These are phyloP conservation scores for Melanostoma mellinum DNA, from an alignment of 2,888 invertebrate genomes.

Conservation along the genomic window DNA sequence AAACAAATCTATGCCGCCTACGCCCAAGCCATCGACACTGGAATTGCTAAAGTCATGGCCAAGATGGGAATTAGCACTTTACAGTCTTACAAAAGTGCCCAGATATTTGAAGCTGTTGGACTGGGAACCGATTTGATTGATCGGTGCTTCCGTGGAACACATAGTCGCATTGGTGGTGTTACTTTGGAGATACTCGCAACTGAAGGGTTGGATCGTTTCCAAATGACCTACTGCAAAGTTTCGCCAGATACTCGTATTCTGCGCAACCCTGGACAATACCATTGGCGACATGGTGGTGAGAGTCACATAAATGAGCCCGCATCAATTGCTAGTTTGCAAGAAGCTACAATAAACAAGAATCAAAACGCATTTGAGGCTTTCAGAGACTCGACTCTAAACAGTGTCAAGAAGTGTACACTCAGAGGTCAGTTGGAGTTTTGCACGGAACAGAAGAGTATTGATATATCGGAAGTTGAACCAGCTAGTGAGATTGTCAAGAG, in stretches of 20 bases:
- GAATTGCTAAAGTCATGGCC: constrained; percentile 97
- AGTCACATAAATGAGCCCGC: constrained; percentile 98
- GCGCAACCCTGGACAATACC: constrained; percentile 95
- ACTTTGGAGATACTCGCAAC: constrained; percentile 93
- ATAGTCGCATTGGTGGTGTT: constrained; percentile 92
- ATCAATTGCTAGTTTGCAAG: constrained; percentile 88
- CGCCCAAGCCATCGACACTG: constrained; percentile 94
- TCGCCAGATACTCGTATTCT: constrained; percentile 86
- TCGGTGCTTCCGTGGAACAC: constrained; percentile 93
- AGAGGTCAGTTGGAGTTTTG: constrained; percentile 96
- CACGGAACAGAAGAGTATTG: constrained; percentile 89
- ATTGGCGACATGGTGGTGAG: constrained; percentile 98
- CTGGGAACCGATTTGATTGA: constrained; percentile 95
- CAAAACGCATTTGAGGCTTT: constrained; percentile 91
- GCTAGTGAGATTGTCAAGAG: constrained; percentile 97
- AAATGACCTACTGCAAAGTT: constrained; percentile 86
- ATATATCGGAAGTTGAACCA: constrained; percentile 94
- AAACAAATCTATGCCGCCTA: constrained; percentile 93
- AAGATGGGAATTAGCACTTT: constrained; percentile 99
- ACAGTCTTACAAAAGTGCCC: constrained; percentile 99
- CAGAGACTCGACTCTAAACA: constrained; percentile 93
- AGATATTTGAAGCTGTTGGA: constrained; percentile 99
- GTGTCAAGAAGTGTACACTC: constrained; percentile 92
- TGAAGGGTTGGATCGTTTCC: constrained; percentile 92
- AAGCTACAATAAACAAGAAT: constrained; percentile 93